Conservation (phyloP, 2,888 invertebrate species). For the Melitaea athalia region DNA sequence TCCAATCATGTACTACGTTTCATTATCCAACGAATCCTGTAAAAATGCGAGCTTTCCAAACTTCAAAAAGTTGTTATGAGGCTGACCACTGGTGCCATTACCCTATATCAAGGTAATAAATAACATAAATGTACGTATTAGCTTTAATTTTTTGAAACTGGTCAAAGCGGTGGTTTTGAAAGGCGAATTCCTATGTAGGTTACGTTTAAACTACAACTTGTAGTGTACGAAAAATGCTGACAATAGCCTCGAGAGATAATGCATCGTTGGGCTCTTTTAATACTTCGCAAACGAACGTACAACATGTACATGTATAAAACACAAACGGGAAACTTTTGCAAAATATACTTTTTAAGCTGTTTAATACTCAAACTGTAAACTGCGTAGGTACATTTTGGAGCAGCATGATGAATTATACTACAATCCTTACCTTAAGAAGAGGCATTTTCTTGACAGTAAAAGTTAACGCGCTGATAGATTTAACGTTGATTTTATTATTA, state of each 20-base stretch:
- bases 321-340: not conserved
- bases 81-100: no score
- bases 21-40: no score
- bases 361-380: not conserved
- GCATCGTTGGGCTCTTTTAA: conserved; percentile 19
- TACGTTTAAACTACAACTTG: conserved; percentile 13
- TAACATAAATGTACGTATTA: not conserved
- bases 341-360: not conserved
- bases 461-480: no score
- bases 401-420: no score
- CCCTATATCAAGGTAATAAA: no score
- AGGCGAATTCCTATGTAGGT: conserved; percentile 6
- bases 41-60: no score
- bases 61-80: no score
- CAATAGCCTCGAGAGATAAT: conserved; percentile 20
- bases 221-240: conserved; percentile 20
- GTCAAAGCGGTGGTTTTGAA: not conserved
- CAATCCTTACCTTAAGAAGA: no score
- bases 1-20: no score
- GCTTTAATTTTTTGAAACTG: not conserved
- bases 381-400: not conserved
- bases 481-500: no score
- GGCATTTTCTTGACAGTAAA: no score
- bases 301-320: not conserved
- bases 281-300: conserved; percentile 2